Percentiles rank a stretch among this genome's conserved stretches.
Evolutionary conservation across 2,888 invertebrate genomes (phyloP).

Genomic region (Blastobasis adustella): DNA sequence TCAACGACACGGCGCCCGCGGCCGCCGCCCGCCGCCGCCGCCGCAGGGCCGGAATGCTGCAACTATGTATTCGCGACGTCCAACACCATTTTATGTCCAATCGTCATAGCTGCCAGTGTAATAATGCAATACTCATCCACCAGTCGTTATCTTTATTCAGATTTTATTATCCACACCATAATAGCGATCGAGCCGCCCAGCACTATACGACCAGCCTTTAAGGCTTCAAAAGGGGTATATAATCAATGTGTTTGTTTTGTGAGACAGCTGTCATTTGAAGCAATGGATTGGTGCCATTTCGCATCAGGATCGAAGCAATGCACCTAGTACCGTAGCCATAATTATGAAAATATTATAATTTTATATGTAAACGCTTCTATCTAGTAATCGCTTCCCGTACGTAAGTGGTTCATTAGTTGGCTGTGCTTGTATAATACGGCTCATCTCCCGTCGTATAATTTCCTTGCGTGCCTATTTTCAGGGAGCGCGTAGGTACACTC

Average conservation of each 20-base stretch:
- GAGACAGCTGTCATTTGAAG: background rate
- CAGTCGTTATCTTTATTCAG: background rate
- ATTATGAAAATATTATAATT: constrained; percentile 25
- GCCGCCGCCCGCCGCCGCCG: constrained; percentile 23
- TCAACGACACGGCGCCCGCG: constrained; percentile 53
- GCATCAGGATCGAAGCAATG: background rate
- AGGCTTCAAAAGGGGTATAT: too few species aligned
- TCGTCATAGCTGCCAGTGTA: background rate
- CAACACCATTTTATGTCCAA: constrained; percentile 21
- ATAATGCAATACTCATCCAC: background rate
- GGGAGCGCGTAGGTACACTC: too few species aligned
- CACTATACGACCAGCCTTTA: too few species aligned
- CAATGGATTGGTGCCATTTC: background rate
- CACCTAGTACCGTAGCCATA: constrained; percentile 6
- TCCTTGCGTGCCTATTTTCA: background rate
- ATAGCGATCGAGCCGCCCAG: too few species aligned
- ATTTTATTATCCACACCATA: too few species aligned
- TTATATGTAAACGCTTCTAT: constrained; percentile 17
- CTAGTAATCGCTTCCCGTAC: constrained; percentile 19
- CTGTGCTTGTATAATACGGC: constrained; percentile 3
- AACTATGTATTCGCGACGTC: constrained; percentile 27
- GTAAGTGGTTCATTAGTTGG: constrained; percentile 17
- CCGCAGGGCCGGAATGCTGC: constrained; percentile 45
- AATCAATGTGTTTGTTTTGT: too few species aligned
- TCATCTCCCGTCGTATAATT: background rate